Evolutionary conservation across 2,888 invertebrate genomes (phyloP).

Genomic region (Arenicola marina): DNA sequence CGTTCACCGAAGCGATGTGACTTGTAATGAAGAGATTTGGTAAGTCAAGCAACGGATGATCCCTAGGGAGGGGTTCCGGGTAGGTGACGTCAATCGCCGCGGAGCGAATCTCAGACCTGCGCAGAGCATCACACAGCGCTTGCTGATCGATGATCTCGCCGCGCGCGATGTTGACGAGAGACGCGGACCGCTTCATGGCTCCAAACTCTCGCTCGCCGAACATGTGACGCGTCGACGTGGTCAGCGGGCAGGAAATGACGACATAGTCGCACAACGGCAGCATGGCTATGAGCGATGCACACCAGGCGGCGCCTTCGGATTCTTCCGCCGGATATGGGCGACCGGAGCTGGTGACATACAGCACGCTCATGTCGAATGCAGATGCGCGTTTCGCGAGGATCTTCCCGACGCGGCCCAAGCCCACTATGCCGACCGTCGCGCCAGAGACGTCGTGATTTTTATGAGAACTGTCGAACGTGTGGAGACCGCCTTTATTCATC

Average conservation of each 20-base stretch:
- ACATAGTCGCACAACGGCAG: conserved; percentile 22
- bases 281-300: conserved; percentile 17
- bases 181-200: conserved; percentile 22
- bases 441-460: not conserved
- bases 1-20: conserved; percentile 29
- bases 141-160: conserved; percentile 35
- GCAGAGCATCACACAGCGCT: conserved; percentile 31
- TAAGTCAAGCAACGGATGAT: conserved; percentile 29
- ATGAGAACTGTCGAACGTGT: not conserved
- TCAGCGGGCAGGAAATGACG: conserved; percentile 22
- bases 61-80: conserved; percentile 34
- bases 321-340: not conserved
- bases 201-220: conserved; percentile 18
- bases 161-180: conserved; percentile 21
- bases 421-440: conserved; percentile 2
- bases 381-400: too few relatives aligned
- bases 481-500: not conserved
- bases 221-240: conserved; percentile 16
- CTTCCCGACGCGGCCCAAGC: conserved; percentile 6
- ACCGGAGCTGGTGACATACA: conserved; percentile 4
- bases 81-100: conserved; percentile 39
- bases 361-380: not conserved
- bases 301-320: conserved; percentile 19
- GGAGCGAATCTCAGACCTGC: conserved; percentile 21
- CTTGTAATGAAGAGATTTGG: conserved; percentile 34